phyloP scores from a whole-genome alignment of 1,140 invertebrate genomes.

The Chlorops oryzae region DNA sequence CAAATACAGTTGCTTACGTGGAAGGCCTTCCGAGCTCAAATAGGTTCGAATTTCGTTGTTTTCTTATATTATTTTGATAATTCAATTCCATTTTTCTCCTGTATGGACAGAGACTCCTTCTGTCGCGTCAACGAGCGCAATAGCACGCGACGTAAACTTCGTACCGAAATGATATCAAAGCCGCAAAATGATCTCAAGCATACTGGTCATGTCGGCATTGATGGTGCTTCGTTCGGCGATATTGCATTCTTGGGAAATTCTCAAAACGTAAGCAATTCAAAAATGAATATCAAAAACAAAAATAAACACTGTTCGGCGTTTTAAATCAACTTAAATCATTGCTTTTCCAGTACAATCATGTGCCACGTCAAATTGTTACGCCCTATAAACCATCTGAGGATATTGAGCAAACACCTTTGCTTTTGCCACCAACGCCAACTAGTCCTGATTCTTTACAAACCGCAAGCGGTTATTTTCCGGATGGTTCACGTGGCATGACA shows the following conservation, averaged over 20 bases:
- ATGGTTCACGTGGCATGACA: conserved; percentile 24
- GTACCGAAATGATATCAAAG: conserved; percentile 91
- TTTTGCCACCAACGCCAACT: conserved; percentile 49
- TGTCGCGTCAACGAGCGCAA: conserved; percentile 42
- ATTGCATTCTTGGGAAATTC: conserved; percentile 69
- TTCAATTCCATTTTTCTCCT: neutral
- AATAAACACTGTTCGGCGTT: neutral
- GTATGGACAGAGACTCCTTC: conserved; percentile 30
- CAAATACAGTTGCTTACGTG: conserved; percentile 80
- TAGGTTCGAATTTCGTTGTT: conserved; percentile 15
- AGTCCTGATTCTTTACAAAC: conserved; percentile 53
- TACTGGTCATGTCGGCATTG: conserved; percentile 92
- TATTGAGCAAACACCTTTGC: conserved; percentile 55
- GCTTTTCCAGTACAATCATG: conserved; percentile 58
- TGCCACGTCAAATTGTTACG: conserved; percentile 79
- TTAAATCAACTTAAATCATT: neutral
- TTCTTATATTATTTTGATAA: neutral
- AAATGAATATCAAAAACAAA: neutral
- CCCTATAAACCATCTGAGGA: conserved; percentile 84
- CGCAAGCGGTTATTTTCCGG: conserved; percentile 44
- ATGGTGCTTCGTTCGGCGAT: conserved; percentile 95
- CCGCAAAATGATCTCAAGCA: conserved; percentile 96
- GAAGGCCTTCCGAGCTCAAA: conserved; percentile 66
- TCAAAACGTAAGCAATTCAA: conserved; percentile 49
- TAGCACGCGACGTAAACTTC: conserved; percentile 60